These are phyloP conservation scores for Pygoscelis adeliae DNA, from an alignment of 2,113 vertebrate species.

Conservation along the genomic window DNA sequence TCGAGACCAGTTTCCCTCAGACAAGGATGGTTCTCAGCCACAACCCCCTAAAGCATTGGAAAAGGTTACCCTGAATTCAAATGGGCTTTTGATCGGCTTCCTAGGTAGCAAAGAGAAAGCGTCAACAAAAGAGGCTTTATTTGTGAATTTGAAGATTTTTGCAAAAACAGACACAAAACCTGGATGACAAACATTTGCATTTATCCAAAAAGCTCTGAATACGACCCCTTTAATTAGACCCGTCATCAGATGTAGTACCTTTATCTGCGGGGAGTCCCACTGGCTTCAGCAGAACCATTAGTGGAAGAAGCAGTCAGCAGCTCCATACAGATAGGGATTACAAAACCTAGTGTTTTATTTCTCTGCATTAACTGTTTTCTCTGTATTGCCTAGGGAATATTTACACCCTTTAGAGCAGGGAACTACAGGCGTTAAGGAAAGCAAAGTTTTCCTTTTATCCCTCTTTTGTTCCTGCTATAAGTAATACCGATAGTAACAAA, in stretches of 20 bases:
- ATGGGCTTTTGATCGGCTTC: neutral
- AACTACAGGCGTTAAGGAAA: neutral
- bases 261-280: neutral
- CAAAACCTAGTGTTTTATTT: neutral
- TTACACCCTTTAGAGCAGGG: neutral
- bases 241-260: neutral
- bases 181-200: neutral
- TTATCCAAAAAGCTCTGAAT: neutral
- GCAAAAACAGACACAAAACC: neutral
- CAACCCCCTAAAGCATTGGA: neutral
- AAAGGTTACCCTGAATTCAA: neutral
- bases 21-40: neutral
- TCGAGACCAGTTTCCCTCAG: neutral
- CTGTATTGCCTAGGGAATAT: neutral
- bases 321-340: neutral
- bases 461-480: neutral
- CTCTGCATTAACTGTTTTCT: neutral
- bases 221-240: fast-evolving
- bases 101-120: neutral
- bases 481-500: neutral
- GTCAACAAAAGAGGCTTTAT: neutral
- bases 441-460: neutral
- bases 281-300: neutral
- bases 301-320: neutral
- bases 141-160: neutral